phyloP scores from a whole-genome alignment of 2,888 invertebrate genomes.

The Timema podura region DNA sequence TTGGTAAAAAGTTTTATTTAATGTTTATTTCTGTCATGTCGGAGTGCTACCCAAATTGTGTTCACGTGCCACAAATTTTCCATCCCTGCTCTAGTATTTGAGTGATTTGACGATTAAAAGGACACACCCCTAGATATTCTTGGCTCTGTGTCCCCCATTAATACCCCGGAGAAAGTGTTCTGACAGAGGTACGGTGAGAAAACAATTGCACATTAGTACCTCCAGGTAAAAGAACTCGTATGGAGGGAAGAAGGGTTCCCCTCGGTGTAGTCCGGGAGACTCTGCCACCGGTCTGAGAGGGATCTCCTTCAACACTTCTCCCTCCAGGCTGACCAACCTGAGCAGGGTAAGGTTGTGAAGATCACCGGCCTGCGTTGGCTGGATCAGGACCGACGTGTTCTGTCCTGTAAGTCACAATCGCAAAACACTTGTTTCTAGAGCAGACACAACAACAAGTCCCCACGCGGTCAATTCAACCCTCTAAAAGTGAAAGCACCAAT shows the following conservation, averaged over 20 bases:
- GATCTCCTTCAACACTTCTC: conserved; percentile 34
- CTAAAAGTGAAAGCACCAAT: too few relatives aligned
- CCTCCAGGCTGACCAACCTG: conserved; percentile 35
- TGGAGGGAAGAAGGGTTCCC: conserved; percentile 60
- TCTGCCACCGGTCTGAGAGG: conserved; percentile 33
- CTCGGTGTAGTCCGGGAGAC: conserved; percentile 45
- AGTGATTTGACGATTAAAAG: too few relatives aligned
- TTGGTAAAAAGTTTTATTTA: too few relatives aligned
- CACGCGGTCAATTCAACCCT: too few relatives aligned
- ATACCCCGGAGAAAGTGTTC: not conserved
- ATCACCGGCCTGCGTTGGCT: conserved; percentile 36
- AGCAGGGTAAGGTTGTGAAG: conserved; percentile 38
- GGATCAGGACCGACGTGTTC: conserved; percentile 37
- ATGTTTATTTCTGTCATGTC: too few relatives aligned
- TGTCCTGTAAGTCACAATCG: conserved; percentile 32
- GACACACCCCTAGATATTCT: too few relatives aligned
- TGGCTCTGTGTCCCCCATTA: too few relatives aligned
- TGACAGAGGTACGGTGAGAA: not conserved
- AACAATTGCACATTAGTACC: conserved; percentile 3
- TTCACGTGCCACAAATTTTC: too few relatives aligned
- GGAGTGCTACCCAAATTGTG: too few relatives aligned
- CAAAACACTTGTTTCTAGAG: not conserved
- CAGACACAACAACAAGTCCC: not conserved
- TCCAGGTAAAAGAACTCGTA: conserved; percentile 59
- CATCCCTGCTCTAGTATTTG: too few relatives aligned